These are phyloP conservation scores for Tineola bisselliella DNA, from an alignment of 2,888 invertebrate species.

Conservation along the genomic window DNA sequence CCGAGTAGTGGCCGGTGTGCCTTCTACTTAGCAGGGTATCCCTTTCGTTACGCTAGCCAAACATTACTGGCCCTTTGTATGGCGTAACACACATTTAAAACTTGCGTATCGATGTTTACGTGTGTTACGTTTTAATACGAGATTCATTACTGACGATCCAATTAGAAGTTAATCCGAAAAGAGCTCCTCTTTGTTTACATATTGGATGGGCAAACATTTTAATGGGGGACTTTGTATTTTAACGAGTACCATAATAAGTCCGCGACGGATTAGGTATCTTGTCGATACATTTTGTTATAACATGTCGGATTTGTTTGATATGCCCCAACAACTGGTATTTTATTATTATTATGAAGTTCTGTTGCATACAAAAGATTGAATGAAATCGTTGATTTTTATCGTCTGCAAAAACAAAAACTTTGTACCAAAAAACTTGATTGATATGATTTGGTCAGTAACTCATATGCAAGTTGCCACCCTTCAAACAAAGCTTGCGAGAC, in stretches of 20 bases:
- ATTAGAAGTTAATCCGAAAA: neutral
- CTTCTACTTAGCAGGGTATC: neutral
- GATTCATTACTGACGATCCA: neutral
- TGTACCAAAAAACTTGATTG: neutral
- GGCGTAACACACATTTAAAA: neutral
- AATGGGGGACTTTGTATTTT: too few species aligned
- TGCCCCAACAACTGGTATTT: too few species aligned
- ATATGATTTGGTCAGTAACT: slow-evolving; percentile 6
- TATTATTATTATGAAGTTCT: too few species aligned
- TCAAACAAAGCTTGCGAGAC: slow-evolving; percentile 2
- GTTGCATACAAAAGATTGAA: too few species aligned
- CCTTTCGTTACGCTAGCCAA: slow-evolving; percentile 4
- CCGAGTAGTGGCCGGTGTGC: slow-evolving; percentile 1
- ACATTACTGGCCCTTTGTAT: neutral
- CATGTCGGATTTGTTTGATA: too few species aligned
- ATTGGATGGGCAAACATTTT: too few species aligned
- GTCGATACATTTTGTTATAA: too few species aligned
- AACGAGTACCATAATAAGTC: too few species aligned
- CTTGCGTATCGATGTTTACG: neutral
- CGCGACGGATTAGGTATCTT: too few species aligned
- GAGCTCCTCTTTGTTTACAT: neutral
- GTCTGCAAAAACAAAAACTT: neutral
- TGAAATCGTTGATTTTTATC: neutral
- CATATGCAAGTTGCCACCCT: neutral
- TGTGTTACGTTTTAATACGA: neutral